phyloP scores from a whole-genome alignment of 1,140 invertebrate species.

The Diorhabda sublineata region DNA sequence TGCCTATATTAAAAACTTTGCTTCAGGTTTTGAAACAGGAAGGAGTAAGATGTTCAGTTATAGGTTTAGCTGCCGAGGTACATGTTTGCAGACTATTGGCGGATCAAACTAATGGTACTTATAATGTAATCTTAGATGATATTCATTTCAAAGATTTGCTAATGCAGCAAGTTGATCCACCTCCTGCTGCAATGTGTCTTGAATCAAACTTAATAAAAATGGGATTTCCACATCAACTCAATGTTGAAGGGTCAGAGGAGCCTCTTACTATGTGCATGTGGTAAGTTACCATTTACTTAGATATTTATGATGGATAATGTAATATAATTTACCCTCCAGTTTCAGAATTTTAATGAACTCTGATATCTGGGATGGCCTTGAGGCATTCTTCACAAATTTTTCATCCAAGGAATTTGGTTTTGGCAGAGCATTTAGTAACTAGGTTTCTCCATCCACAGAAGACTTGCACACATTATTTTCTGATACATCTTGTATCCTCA shows the following conservation, averaged over 20 bases:
- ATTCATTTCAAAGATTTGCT: slow-evolving; percentile 80
- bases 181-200: slow-evolving; percentile 72
- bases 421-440: no score
- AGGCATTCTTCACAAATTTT: no score
- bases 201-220: slow-evolving; percentile 86
- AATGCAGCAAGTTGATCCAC: slow-evolving; percentile 79
- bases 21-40: slow-evolving; percentile 62
- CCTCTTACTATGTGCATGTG: slow-evolving; percentile 82
- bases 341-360: background rate
- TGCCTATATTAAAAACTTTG: background rate
- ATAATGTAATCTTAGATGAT: slow-evolving; percentile 88
- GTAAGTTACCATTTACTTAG: slow-evolving; percentile 50
- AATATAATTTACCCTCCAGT: background rate
- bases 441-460: no score
- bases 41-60: slow-evolving; percentile 85
- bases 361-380: background rate
- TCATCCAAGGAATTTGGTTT: no score
- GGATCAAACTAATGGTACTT: slow-evolving; percentile 77
- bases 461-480: no score
- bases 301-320: background rate
- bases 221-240: slow-evolving; percentile 80
- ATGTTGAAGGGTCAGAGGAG: slow-evolving; percentile 59
- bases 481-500: no score
- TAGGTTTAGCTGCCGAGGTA: slow-evolving; percentile 93
- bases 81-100: slow-evolving; percentile 82